Base-by-base conservation (phyloP, 1,140 invertebrate species). In the Musca vetustissima region DNA sequence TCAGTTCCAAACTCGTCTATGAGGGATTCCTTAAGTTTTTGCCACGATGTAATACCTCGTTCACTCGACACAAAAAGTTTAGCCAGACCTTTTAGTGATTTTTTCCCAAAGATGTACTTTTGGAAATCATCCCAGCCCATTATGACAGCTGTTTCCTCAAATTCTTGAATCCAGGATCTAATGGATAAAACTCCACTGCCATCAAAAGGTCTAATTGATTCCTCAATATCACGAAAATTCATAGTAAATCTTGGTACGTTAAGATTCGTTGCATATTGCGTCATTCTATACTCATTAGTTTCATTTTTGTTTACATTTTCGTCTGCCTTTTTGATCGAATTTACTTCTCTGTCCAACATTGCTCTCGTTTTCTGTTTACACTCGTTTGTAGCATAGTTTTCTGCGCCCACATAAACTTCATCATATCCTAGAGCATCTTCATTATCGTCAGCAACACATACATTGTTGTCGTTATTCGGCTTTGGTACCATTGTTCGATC, bases 21-120 rank as follows among this genome's bases (percentile, higher is more conserved):
- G 7, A 24, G 22, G 4, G 50, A 21, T 47, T 17, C 64, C 7
- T 65, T 65, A 25, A 65, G 24, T 65, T 49, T 65, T 14, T 43
- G 28, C 64, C 64, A 65, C 1, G 64, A 65, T 14, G 64, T 65
- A 48, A 65, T 65, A 6, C 64, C 64, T 13, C 64, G 53, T 17
- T 66, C 53, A 55, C 53, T 55, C 19, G 24, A 3, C 19, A 66
- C 48, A 66, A 67, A 67, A 21, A 52, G 14, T 19, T 50, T 67
- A 22, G 48, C 48, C 2, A 52, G 15, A 50, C 65, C 22, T 52
- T 32, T 24, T 2, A 32, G 48, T 24, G 47, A 32, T 22, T 50
- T 48, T 24, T 67, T 64, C n/a, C n/a, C n/a, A n/a, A n/a, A n/a
- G n/a, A 32, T 14, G 32, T 25, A 64, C 59, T 15, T 64, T 28